Evolutionary conservation across 2,797 vertebrate genomes (phyloP).

Genomic region (Melanotaenia parkinsoni): DNA sequence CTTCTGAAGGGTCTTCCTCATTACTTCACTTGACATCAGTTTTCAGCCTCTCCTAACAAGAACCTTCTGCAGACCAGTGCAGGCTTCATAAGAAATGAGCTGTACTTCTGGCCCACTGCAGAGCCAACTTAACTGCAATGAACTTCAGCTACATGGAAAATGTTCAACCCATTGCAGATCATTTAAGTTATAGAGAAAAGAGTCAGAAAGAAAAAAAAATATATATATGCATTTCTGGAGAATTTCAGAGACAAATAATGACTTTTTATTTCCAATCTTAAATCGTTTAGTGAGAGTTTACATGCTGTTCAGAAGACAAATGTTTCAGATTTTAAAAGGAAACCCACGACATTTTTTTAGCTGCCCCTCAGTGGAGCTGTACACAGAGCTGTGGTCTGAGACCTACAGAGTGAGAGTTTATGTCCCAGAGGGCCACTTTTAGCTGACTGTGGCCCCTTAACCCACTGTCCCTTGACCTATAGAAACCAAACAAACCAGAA

Average conservation of each 20-base stretch:
- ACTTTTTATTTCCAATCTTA: not conserved
- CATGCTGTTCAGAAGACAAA: not conserved
- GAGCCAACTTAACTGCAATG: conserved; percentile 11
- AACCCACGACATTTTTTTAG: conserved; percentile 1
- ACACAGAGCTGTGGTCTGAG: conserved; percentile 25
- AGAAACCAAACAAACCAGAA: conserved; percentile 62
- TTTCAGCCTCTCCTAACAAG: conserved; percentile 22
- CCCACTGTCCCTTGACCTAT: conserved; percentile 48
- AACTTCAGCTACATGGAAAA: conserved; percentile 28
- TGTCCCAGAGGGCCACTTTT: conserved; percentile 53
- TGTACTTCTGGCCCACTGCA: not conserved
- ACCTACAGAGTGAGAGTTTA: conserved; percentile 44
- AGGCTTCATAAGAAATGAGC: conserved; percentile 32
- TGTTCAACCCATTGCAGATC: conserved; percentile 19
- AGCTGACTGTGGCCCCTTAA: conserved; percentile 60
- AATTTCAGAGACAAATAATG: not conserved
- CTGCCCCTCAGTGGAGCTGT: conserved; percentile 6
- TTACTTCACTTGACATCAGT: conserved; percentile 15
- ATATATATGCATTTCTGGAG: not conserved
- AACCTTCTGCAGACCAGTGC: conserved; percentile 21
- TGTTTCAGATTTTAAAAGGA: conserved; percentile 4
- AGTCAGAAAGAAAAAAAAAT: not conserved
- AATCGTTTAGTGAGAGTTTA: not conserved
- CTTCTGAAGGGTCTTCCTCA: not conserved
- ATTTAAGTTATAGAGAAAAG: conserved; percentile 20